Base-by-base conservation (phyloP, 1,140 invertebrate species). In the Rhopalosiphum padi region DNA sequence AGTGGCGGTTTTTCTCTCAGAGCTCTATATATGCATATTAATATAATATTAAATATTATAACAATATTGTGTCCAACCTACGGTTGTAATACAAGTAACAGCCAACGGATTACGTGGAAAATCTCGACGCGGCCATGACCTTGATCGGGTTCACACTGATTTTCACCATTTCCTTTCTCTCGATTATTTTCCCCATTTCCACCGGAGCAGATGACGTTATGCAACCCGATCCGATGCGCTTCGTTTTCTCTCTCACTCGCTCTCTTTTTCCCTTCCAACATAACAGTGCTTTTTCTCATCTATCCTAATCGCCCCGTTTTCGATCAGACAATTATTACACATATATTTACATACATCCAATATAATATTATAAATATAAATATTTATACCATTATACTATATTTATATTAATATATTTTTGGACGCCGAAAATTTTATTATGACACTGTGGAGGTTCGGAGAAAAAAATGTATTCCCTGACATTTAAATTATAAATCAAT, bases 91-190 rank as follows among this genome's bases (percentile, higher is more conserved):
- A 68, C n/a, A n/a, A 68, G 30, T n/a, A 68, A 68, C 30, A 77
- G 15, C 86, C 51, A 88, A 37, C 46, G 18, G 25, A 48, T 48
- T 22, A 90, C 43, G 90, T 48, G 30, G 60, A 82, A 91, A 85
- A 92, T 85, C 77, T 37, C 46, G 77, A 51, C 25, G 85, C 82
- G 91, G 91, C 85, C 91, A 85, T 92, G 91, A 92, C 91, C 91
- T 92, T 92, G 91, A n/a, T 37, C 43, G 35, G 51, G 53, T n/a
- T 25, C 48, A 37, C 22, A 85, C 46, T 18, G 77, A 85, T 92
- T 92, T 92, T 92, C 91, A 92, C 91, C 48, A 82, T 92, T 92
- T 92, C 91, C 91, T 92, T 92, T 92, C 91, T 92, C 91, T 53
- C 3, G 53, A 11, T 53, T 3, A 25, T 83, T 85, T 90, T 60